A percentile compares a stretch with the other conserved stretches of the same genome.
Evolutionary conservation across 2,888 invertebrate species (phyloP).

Genomic region (Stenolophus ochropezus): DNA sequence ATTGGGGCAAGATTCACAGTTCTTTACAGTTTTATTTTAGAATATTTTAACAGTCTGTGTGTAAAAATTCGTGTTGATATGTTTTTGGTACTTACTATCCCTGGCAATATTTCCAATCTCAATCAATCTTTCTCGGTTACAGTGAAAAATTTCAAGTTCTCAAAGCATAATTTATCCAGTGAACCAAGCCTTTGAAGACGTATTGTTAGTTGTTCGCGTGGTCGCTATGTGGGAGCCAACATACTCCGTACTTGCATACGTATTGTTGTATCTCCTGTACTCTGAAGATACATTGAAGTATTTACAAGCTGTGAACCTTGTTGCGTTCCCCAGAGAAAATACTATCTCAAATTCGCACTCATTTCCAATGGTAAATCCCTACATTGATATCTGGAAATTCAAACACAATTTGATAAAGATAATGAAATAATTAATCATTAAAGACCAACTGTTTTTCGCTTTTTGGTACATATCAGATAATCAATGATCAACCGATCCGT

Average conservation of each 20-base stretch:
- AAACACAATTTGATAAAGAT: too few relatives aligned
- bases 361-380: not conserved
- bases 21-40: too few relatives aligned
- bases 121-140: not conserved
- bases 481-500: too few relatives aligned
- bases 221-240: slow-evolving; percentile 31
- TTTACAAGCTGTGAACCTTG: not conserved
- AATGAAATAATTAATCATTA: too few relatives aligned
- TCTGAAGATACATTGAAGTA: not conserved
- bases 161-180: not conserved
- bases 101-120: not conserved
- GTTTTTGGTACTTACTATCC: not conserved
- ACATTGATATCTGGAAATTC: too few relatives aligned
- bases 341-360: not conserved
- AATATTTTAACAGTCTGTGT: too few relatives aligned
- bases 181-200: slow-evolving; percentile 21
- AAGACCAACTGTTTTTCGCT: too few relatives aligned
- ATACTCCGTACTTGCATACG: slow-evolving; percentile 23
- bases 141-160: not conserved
- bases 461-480: too few relatives aligned
- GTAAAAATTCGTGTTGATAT: not conserved
- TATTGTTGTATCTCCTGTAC: slow-evolving; percentile 18
- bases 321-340: slow-evolving; percentile 40
- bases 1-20: too few relatives aligned
- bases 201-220: slow-evolving; percentile 35